A percentile compares a stretch with the other conserved stretches of the same genome.
Evolutionary conservation across 2,797 vertebrate genomes (phyloP).

Genomic region (Sebastes aleutianus): DNA sequence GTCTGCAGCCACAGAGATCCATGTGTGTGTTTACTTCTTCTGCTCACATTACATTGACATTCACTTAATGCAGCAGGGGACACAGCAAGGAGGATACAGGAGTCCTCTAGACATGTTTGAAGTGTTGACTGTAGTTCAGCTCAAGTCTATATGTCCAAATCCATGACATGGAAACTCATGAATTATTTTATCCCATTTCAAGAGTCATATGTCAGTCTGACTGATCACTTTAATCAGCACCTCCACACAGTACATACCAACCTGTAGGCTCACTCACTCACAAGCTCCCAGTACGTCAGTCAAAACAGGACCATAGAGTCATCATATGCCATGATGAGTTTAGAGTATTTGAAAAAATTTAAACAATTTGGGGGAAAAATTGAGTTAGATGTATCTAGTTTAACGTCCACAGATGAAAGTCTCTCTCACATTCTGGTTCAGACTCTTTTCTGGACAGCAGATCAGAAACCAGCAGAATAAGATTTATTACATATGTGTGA

Average conservation of each 20-base stretch:
- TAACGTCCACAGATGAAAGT: no score
- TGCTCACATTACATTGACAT: background rate
- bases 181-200: constrained; percentile 7
- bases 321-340: no score
- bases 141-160: background rate
- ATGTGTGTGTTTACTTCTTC: no score
- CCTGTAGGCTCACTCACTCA: background rate
- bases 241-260: background rate
- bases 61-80: background rate
- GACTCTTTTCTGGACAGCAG: no score
- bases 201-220: background rate
- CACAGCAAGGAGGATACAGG: background rate
- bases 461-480: no score
- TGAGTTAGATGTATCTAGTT: no score
- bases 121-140: constrained; percentile 7
- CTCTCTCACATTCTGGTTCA: no score
- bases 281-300: background rate
- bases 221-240: constrained; percentile 9
- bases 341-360: no score
- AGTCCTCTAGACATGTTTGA: background rate
- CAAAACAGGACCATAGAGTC: no score
- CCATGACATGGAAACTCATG: background rate
- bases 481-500: no score
- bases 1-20: no score
- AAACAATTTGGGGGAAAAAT: no score